Conservation (phyloP, 1,140 invertebrate genomes). For the Gonioctena quinquepunctata region DNA sequence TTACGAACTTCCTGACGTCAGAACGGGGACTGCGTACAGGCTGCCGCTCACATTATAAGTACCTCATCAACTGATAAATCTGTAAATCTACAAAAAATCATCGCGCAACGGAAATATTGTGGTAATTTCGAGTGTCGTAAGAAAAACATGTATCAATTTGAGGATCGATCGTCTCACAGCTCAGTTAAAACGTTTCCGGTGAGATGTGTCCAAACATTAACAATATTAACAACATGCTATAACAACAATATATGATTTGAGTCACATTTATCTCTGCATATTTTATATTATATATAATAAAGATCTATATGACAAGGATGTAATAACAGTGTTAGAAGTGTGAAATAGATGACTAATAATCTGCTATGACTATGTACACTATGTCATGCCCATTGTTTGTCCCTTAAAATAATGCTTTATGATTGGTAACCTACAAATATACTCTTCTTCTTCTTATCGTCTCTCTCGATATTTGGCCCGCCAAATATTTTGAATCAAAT, state of each 20-base stretch:
- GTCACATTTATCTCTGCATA: conserved; percentile 48
- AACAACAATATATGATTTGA: conserved; percentile 54
- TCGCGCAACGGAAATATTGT: too few species aligned
- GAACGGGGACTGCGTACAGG: too few species aligned
- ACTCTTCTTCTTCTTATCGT: conserved; percentile 4
- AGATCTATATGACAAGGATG: conserved; percentile 30
- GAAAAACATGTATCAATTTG: not conserved
- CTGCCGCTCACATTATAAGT: too few species aligned
- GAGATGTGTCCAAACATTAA: conserved; percentile 49
- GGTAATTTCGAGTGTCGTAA: too few species aligned
- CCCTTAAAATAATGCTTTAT: conserved; percentile 14
- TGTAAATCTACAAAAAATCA: too few species aligned
- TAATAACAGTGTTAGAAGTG: conserved; percentile 46
- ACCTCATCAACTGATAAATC: too few species aligned
- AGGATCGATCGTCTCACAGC: not conserved
- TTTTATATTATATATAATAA: conserved; percentile 37
- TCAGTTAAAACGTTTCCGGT: conserved; percentile 1
- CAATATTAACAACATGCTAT: conserved; percentile 57
- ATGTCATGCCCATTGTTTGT: conserved; percentile 22
- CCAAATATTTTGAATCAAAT: conserved; percentile 26
- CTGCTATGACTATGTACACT: conserved; percentile 42
- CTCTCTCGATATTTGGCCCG: conserved; percentile 26
- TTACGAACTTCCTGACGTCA: too few species aligned
- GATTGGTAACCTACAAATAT: conserved; percentile 32
- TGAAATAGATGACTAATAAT: conserved; percentile 39